These are phyloP conservation scores for Saccostrea cuccullata DNA, from an alignment of 1,140 invertebrate genomes.

Conservation along the genomic window DNA sequence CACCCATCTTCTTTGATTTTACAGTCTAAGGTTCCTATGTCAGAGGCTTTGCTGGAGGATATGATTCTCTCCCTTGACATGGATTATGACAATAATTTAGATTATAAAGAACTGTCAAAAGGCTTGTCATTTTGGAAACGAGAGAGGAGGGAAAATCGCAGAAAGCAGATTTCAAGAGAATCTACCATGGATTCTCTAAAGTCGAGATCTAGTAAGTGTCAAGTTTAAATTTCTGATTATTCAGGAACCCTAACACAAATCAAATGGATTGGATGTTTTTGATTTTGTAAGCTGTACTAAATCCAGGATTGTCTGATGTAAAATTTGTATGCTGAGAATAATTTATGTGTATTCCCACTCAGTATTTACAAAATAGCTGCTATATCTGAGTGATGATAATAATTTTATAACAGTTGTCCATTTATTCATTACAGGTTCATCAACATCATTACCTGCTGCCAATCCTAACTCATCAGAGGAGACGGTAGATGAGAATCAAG, in stretches of 20 bases:
- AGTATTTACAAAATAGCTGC: too few species aligned
- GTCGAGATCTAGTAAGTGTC: conserved; percentile 49
- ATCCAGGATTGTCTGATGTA: background rate
- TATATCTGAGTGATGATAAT: background rate
- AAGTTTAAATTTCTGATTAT: background rate
- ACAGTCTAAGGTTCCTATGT: conserved; percentile 72
- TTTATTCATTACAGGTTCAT: background rate
- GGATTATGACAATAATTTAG: conserved; percentile 71
- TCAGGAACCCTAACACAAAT: background rate
- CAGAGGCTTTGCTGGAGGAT: conserved; percentile 71
- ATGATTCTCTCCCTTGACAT: conserved; percentile 74
- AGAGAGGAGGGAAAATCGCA: conserved; percentile 69
- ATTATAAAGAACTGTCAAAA: conserved; percentile 73
- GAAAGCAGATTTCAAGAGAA: conserved; percentile 62
- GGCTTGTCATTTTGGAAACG: conserved; percentile 68
- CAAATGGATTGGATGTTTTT: background rate
- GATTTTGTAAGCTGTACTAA: background rate
- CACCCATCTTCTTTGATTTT: too few species aligned
- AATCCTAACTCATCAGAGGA: background rate
- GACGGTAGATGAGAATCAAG: background rate
- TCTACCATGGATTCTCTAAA: conserved; percentile 46
- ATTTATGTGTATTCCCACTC: too few species aligned
- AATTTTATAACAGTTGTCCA: background rate
- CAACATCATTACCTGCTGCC: background rate
- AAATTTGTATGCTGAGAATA: background rate